Percentiles rank a stretch among this genome's conserved stretches.
Conservation (phyloP, 2,888 invertebrate genomes). For the Zele albiditarsus region DNA sequence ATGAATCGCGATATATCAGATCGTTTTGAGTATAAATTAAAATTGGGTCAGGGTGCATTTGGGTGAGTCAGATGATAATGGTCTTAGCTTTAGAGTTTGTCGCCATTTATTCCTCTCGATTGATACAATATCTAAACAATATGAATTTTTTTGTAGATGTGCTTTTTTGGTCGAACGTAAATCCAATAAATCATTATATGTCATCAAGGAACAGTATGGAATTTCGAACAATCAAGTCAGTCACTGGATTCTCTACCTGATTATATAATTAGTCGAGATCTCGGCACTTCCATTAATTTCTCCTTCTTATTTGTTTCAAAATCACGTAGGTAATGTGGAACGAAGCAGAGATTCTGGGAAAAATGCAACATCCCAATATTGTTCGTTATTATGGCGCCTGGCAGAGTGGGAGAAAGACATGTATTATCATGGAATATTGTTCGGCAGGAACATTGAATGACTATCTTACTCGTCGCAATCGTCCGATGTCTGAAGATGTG, state of each 20-base stretch:
- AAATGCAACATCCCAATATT: constrained; percentile 67
- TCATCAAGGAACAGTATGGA: constrained; percentile 48
- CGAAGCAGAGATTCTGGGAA: constrained; percentile 63
- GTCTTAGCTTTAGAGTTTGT: background rate
- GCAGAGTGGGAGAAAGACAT: constrained; percentile 61
- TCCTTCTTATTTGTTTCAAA: background rate
- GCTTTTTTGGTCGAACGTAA: constrained; percentile 48
- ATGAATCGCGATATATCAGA: background rate
- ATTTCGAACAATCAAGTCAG: background rate
- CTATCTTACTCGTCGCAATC: constrained; percentile 75
- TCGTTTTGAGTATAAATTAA: constrained; percentile 44
- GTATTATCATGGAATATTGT: constrained; percentile 92
- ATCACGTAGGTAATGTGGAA: constrained; percentile 58
- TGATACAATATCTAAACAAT: too few species aligned
- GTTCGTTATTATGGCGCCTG: constrained; percentile 66
- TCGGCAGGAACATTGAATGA: constrained; percentile 84
- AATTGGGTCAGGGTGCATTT: constrained; percentile 50
- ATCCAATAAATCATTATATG: constrained; percentile 43
- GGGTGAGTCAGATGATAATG: constrained; percentile 41
- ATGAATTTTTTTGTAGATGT: constrained; percentile 34
- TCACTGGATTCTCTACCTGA: background rate
- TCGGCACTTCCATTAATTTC: background rate
- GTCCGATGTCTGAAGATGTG: constrained; percentile 63
- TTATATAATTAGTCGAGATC: background rate
- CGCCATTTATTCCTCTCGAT: background rate